Base-by-base conservation (phyloP, 2,797 vertebrate species). In the Lutjanus campechanus region DNA sequence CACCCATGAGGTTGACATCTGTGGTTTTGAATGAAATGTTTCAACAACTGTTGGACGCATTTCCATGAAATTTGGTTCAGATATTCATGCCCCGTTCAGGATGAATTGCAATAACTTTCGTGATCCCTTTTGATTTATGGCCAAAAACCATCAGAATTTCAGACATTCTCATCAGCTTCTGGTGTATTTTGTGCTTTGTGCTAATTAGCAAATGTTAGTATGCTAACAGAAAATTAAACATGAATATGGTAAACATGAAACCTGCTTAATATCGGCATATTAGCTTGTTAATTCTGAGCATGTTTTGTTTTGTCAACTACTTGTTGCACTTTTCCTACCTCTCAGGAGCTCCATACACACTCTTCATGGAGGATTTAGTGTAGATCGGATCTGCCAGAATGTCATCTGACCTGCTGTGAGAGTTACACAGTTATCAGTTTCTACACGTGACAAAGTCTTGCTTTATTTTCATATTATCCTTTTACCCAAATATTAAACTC, bases 291-390 rank as follows among this genome's bases (percentile, higher is more conserved):
- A 10, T 29, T n/a, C n/a, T 9, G 8, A 63, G 3, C 22, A 13
- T 56, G 54, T 13, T 29, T 36, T 36, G 29, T 36, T 36, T 5
- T 36, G 29, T 36, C 3, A 36, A 36, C 29, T 36, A 36, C 29
- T 36, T 36, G 13, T 44, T 2, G 7, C 11, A 11, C 5, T 56
- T 68, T 50, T 72, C 86, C 1, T 81, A 98, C 97, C 95, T 95
- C 73, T 98, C 97, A 83, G 97, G 29, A 47, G 89, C 3, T 20
- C 81, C 54, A 55, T 94, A 94, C 3, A 67, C 5, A 9, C 53
- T 93, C 81, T 85, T 94, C 0, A 41, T 54, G 5, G 93, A 91
- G 16, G 91, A 87, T 65, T 70, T 90, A 5, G 90, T 87, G 83
- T 84, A 76, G 69, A 47, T 5, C 0, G 76, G 49, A 50, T 89